These are phyloP conservation scores for Athripsodes cinereus DNA, from an alignment of 2,888 invertebrate genomes.

Conservation along the genomic window DNA sequence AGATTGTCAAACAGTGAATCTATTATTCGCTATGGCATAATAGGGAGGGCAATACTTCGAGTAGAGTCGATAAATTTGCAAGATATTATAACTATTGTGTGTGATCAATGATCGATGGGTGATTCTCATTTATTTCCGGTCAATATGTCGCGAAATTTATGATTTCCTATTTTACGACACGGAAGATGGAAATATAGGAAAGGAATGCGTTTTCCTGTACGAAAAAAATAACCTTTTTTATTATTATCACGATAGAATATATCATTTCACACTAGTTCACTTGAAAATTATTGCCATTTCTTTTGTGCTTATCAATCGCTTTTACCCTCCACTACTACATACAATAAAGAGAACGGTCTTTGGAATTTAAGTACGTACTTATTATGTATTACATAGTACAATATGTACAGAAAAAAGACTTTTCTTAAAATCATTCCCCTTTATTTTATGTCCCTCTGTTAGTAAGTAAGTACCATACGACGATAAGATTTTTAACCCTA, in stretches of 20 bases:
- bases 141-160: not conserved
- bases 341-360: slow-evolving; percentile 2
- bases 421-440: slow-evolving; percentile 15
- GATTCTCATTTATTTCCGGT: not conserved
- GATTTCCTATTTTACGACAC: not conserved
- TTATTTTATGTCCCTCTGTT: slow-evolving; percentile 24
- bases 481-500: slow-evolving; percentile 29
- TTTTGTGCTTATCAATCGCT: slow-evolving; percentile 26
- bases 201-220: not conserved
- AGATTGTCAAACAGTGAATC: no score
- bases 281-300: slow-evolving; percentile 19
- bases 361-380: not conserved
- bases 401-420: slow-evolving; percentile 16
- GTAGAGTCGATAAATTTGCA: no score
- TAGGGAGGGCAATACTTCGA: no score
- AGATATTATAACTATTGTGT: no score
- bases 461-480: no score
- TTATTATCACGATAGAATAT: slow-evolving; percentile 10
- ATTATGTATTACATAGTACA: not conserved
- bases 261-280: slow-evolving; percentile 18
- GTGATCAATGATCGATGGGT: no score
- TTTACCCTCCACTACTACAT: slow-evolving; percentile 21
- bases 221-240: not conserved
- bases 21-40: no score
- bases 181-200: not conserved